Evolutionary conservation across 1,140 invertebrate genomes (phyloP), one percentile per base, ranked within the genome.

Genomic region (Aphelenchoides besseyi): DNA sequence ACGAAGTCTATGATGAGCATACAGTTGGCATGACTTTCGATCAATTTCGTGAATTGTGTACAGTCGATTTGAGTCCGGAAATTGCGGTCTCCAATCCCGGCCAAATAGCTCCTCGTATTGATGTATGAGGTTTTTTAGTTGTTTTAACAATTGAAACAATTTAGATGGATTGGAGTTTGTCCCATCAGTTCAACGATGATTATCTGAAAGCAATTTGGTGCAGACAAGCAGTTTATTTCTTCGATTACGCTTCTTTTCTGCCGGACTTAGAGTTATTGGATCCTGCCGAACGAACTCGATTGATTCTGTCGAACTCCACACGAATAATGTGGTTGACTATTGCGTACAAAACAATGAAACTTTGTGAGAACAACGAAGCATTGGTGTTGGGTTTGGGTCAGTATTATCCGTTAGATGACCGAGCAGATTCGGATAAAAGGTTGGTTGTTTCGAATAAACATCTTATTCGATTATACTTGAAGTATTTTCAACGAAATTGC

Each of bases 1-100:
- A 66, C 28, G 63, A 66, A 32, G 63, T 66, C 1, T 66, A 33
- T 53, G 63, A 66, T 33, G 63, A 66, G 30, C 30, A 37, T 16
- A 66, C 63, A 12, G 36, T 35, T 16, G 63, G 63, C n/a, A 66
- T 66, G 63, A 26, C 33, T n/a, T 33, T 53, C 2, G 36, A 33
- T 1, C 12, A 16, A 2, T 36, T 66, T 35, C 16, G 63, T 12
- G n/a, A 66, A 8, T 12, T 23, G 12, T 66, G 63, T 30, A 66
- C n/a, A 26, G 63, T 66, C 16, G 63, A 66, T 29, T 12, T 66
- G 1, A 33, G 36, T 53, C n/a, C 36, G n/a, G 48, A 37, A n/a
- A 12, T 66, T 18, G 63, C 63, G 2, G 36, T 66, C 1, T n/a
- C 12, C 23, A 33, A 66, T 16, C 63, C 63, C n/a, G 63, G 63